A percentile compares a stretch with the other conserved stretches of the same genome.
These are phyloP conservation scores for Euura saliciscinereae DNA, from an alignment of 1,140 invertebrate species.

Conservation along the genomic window DNA sequence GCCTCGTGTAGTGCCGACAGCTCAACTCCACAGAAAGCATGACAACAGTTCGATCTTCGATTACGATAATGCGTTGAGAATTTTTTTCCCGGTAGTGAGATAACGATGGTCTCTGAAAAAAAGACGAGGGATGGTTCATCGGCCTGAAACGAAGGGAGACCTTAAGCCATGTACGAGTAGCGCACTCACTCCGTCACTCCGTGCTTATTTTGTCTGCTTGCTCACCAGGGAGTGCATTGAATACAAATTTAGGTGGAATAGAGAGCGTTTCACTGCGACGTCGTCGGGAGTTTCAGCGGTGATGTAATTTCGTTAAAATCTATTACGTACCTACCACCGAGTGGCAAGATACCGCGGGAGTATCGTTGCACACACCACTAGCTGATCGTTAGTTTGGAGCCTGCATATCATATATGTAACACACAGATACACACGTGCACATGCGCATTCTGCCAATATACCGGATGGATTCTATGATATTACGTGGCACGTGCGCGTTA, in stretches of 20 bases:
- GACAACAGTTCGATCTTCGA: no score
- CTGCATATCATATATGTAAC: not conserved
- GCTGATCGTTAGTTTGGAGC: not conserved
- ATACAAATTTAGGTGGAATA: not conserved
- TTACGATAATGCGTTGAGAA: no score
- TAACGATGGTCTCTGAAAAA: not conserved
- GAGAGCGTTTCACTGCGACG: not conserved
- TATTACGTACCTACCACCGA: not conserved
- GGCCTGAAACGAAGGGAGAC: not conserved
- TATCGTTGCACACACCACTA: not conserved
- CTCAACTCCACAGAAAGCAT: no score
- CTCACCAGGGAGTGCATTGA: not conserved
- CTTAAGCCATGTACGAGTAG: no score
- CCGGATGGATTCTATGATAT: not conserved
- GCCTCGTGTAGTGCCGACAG: not conserved
- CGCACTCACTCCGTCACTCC: not conserved
- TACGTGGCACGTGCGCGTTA: not conserved
- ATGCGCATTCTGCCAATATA: not conserved
- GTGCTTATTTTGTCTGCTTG: not conserved
- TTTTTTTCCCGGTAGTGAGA: no score
- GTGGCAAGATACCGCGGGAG: not conserved
- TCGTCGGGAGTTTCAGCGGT: not conserved
- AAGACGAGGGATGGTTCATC: not conserved
- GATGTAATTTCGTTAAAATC: conserved; percentile 6
- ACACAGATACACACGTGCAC: not conserved